Evolutionary conservation across 2,888 invertebrate genomes (phyloP), one percentile per base, ranked within the genome.

Genomic region (Graphium colonna): DNA sequence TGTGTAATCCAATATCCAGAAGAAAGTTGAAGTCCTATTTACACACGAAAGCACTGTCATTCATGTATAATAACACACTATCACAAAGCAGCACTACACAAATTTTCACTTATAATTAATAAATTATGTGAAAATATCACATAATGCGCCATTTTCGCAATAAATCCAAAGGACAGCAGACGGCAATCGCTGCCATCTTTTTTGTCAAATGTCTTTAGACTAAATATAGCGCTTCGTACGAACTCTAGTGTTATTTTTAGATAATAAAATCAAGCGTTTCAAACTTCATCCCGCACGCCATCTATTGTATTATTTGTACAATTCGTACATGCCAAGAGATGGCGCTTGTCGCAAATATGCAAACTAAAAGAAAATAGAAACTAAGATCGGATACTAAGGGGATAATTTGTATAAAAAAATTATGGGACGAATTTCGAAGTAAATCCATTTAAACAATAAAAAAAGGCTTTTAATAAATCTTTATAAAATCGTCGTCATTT

Each of bases 181-280:
- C 87, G 81, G 82, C 88, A 75, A 73, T 81, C 87, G 87, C 87
- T 88, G 88, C 89, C 89, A 89, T 89, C 88, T 89, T 89, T 89
- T 88, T 87, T 88, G 87, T 88, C 89, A 89, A 88, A 89, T 86
- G 84, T 86, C 86, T 88, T 82, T 85, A 82, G 82, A 86, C 89
- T 88, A 89, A 87, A 81, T 85, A 85, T 89, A 89, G 83, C 82
- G 87, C 82, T 82, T 77, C 71, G 76, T 80, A 89, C 88, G 89
- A 88, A 89, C 89, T 89, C 89, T 89, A 81, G 87, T 79, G 88
- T 85, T 89, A 89, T 89, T 88, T 88, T 87, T 89, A 89, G 88
- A 82, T 77, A 88, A 75, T 82, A 80, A 59, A 44, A 51, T 54
- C 42, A 33, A 45, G 17, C 71, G 64, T 65, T 69, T 71, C 63